phyloP scores from a whole-genome alignment of 2,113 vertebrate species.

The Genyomyrus donnyi region DNA sequence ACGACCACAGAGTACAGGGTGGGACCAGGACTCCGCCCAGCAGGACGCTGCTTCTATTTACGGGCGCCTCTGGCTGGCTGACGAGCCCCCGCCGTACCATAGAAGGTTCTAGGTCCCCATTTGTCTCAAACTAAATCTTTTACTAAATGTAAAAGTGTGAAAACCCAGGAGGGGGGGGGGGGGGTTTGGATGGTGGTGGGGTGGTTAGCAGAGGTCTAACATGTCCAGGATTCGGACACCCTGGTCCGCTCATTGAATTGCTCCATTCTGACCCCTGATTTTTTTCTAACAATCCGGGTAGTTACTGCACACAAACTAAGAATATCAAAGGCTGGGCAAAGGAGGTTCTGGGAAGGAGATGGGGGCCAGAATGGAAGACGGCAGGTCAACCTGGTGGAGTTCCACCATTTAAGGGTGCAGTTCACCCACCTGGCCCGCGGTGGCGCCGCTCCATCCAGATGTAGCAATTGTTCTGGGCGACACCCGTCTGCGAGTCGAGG shows the following conservation, averaged over 20 bases:
- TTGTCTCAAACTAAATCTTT: not conserved
- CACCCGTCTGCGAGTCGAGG: slow-evolving; percentile 91
- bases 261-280: not conserved
- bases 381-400: not conserved
- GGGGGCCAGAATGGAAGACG: not conserved
- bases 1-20: slow-evolving; percentile 21
- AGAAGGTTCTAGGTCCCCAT: not conserved
- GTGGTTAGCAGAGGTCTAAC: not conserved
- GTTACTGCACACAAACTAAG: not conserved
- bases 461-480: slow-evolving; percentile 98
- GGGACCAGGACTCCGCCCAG: not conserved
- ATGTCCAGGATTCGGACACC: not conserved
- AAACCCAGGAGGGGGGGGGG: not conserved
- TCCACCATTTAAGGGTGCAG: not conserved
- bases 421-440: slow-evolving; percentile 77
- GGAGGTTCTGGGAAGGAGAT: not conserved
- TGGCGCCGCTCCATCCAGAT: slow-evolving; percentile 99
- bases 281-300: not conserved
- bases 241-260: not conserved
- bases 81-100: not conserved
- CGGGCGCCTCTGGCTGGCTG: not conserved
- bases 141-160: not conserved
- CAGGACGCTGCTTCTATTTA: not conserved
- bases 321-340: not conserved
- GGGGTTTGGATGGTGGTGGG: not conserved